Percentiles rank a stretch among this genome's conserved stretches.
phyloP scores from a whole-genome alignment of 2,113 vertebrate species.

The Pterophyllum scalare region DNA sequence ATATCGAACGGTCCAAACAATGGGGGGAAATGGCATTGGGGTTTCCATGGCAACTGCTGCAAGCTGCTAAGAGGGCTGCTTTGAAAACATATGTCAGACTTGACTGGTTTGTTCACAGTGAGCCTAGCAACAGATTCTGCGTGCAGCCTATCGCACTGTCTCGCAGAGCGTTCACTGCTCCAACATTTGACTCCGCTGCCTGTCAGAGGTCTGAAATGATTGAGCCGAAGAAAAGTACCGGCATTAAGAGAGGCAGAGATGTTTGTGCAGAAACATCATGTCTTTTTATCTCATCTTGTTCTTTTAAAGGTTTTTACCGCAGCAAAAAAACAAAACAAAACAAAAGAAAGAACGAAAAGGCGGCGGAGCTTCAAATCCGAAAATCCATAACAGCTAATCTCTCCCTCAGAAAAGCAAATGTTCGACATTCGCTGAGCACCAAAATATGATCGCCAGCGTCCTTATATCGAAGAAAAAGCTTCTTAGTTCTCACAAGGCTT shows the following conservation, averaged over 20 bases:
- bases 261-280: background rate
- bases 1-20: slow-evolving; percentile 77
- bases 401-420: slow-evolving; percentile 22
- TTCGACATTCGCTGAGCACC: slow-evolving; percentile 3
- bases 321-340: background rate
- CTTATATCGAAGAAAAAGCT: background rate
- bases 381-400: slow-evolving; percentile 41
- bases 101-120: slow-evolving; percentile 78
- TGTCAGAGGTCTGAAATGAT: slow-evolving; percentile 32
- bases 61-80: slow-evolving; percentile 80
- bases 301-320: slow-evolving; percentile 4
- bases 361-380: background rate
- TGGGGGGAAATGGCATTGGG: slow-evolving; percentile 77
- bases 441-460: slow-evolving; percentile 1
- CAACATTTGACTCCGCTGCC: slow-evolving; percentile 59
- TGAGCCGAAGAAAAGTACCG: background rate
- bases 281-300: background rate
- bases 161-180: slow-evolving; percentile 20
- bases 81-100: slow-evolving; percentile 82
- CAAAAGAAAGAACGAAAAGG: background rate
- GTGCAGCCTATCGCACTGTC: slow-evolving; percentile 68
- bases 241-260: background rate
- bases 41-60: slow-evolving; percentile 83
- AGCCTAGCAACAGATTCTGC: slow-evolving; percentile 81
- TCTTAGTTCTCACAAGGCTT: slow-evolving; percentile 9